Evolutionary conservation across 2,888 invertebrate genomes (phyloP).

Genomic region (Pomacea canaliculata): DNA sequence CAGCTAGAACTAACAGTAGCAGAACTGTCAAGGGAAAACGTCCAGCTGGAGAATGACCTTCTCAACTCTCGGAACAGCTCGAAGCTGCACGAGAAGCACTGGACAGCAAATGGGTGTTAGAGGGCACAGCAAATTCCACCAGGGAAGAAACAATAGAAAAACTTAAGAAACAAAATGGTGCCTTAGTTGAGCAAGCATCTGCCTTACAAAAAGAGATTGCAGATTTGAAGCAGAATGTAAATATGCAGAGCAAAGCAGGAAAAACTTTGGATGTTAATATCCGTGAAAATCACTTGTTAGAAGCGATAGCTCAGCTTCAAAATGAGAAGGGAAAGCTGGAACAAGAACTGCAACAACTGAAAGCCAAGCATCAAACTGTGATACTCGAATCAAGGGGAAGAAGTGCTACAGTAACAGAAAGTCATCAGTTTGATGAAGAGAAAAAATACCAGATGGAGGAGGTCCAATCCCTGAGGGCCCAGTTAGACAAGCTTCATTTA

Average conservation of each 20-base stretch:
- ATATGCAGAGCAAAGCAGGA: not conserved
- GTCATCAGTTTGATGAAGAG: not conserved
- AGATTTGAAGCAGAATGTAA: slow-evolving; percentile 7
- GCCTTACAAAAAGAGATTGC: slow-evolving; percentile 27
- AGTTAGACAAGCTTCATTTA: slow-evolving; percentile 49
- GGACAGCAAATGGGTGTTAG: slow-evolving; percentile 4
- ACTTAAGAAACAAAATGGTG: slow-evolving; percentile 2
- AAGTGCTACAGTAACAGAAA: not conserved
- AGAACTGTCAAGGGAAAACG: slow-evolving; percentile 52
- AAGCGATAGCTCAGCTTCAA: slow-evolving; percentile 32
- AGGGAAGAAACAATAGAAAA: not conserved
- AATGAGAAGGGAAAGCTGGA: slow-evolving; percentile 9
- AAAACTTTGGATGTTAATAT: not conserved
- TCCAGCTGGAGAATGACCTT: slow-evolving; percentile 47
- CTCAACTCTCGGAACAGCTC: slow-evolving; percentile 10
- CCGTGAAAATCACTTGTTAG: slow-evolving; percentile 22
- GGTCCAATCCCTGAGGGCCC: slow-evolving; percentile 50
- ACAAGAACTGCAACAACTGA: not conserved
- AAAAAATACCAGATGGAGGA: slow-evolving; percentile 42
- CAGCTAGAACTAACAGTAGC: slow-evolving; percentile 52
- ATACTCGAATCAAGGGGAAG: not conserved
- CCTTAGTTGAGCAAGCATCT: slow-evolving; percentile 5
- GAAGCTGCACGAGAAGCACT: slow-evolving; percentile 6
- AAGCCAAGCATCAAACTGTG: not conserved
- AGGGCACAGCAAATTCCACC: slow-evolving; percentile 6